Base-by-base conservation (phyloP, 2,888 invertebrate species). In the Deilephila elpenor region DNA sequence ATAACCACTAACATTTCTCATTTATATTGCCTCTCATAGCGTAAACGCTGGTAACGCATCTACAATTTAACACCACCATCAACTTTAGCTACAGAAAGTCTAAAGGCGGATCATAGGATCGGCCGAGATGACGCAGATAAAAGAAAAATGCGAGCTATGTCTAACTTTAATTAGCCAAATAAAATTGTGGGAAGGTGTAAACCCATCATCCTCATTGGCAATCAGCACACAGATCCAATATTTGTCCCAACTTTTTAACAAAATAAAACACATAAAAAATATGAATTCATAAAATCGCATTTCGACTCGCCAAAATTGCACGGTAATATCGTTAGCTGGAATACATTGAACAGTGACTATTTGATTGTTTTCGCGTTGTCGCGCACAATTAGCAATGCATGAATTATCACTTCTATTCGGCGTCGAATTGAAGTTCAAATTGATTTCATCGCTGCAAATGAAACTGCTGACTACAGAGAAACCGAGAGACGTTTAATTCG, bases 371-470 rank as follows among this genome's bases (percentile, higher is more conserved):
- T 85, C 82, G 79, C 82, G 77, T 79, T 83, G 83, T 81, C 84
- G 83, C 82, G 79, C 79, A 79, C 84, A 87, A 87, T 88, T 88
- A 86, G 82, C 82, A 82, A 85, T 81, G 83, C 83, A 82, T 83
- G 82, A 85, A 83, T 84, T 84, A 84, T 83, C 79, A 78, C 79
- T 74, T 74, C 80, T 79, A 77, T 61, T 64, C 44, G 37, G 61
- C 51, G 25, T 34, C 67, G 53, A 61, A 70, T 51, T 70, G 60
- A 76, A 76, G 74, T 76, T 78, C 76, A 74, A 78, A 78, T 82
- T 78, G 78, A 78, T 78, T 79, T 74, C 60, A 61, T 71, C 72
- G 72, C 61, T 72, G 29, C 71, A 53, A 73, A 67, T 56, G 61
- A 62, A 34, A 72, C 17, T 34, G 72, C 64, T 25, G 64, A 72